phyloP scores from a whole-genome alignment of 1,140 invertebrate species.

The Pseudobourletiella spinata region DNA sequence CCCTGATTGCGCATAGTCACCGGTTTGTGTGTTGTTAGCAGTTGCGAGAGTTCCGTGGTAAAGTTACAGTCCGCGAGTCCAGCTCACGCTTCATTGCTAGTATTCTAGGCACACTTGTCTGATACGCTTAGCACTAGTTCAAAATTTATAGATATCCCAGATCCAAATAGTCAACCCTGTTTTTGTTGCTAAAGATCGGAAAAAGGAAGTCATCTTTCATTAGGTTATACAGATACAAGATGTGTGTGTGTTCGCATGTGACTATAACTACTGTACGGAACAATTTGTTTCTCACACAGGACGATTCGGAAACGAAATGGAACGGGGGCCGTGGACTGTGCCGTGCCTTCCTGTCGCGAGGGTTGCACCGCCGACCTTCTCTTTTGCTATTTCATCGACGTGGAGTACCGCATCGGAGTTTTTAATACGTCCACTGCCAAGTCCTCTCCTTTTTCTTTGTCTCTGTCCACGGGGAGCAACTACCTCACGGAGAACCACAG shows the following conservation, averaged over 20 bases:
- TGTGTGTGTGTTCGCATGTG: not conserved
- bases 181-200: not conserved
- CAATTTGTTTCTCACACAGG: constrained; percentile 8
- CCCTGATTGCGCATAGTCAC: too few relatives aligned
- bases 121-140: too few relatives aligned
- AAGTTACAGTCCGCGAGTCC: too few relatives aligned
- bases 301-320: constrained; percentile 54
- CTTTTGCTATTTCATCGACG: constrained; percentile 74
- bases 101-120: too few relatives aligned
- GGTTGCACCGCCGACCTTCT: constrained; percentile 81
- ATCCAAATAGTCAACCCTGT: too few relatives aligned
- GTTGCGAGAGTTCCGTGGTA: too few relatives aligned
- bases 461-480: too few relatives aligned
- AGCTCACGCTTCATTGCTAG: too few relatives aligned
- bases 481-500: too few relatives aligned
- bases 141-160: too few relatives aligned
- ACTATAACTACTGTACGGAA: not conserved
- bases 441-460: too few relatives aligned
- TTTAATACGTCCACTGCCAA: not conserved
- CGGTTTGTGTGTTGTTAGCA: too few relatives aligned
- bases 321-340: constrained; percentile 65
- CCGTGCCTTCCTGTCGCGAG: constrained; percentile 76
- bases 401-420: constrained; percentile 43
- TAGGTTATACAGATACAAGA: not conserved
- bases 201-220: not conserved